Conservation (phyloP, 2,888 invertebrate species). For the Agrochola litura region DNA sequence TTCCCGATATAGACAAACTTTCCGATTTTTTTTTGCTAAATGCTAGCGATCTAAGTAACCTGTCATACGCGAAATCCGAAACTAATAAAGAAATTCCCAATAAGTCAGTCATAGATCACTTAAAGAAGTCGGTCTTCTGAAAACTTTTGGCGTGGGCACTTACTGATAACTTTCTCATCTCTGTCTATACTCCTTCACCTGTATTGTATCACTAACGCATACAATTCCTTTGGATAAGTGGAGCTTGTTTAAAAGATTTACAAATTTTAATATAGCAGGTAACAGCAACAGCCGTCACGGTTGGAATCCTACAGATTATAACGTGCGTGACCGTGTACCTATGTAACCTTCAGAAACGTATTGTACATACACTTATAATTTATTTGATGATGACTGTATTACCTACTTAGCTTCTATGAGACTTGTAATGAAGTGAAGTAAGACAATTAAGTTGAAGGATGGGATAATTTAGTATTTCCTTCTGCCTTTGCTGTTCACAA, state of each 20-base stretch:
- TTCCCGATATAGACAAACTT: background rate
- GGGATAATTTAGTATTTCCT: constrained; percentile 8
- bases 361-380: constrained; percentile 35
- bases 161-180: constrained; percentile 1
- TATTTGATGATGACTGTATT: constrained; percentile 30
- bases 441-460: constrained; percentile 36
- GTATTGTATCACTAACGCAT: background rate
- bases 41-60: too few species aligned
- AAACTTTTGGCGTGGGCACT: background rate
- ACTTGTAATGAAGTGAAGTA: constrained; percentile 33
- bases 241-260: constrained; percentile 14
- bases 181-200: too few species aligned
- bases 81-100: background rate
- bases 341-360: constrained; percentile 45
- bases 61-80: background rate
- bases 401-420: constrained; percentile 22
- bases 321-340: constrained; percentile 32
- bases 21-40: background rate
- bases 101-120: too few species aligned
- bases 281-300: constrained; percentile 43
- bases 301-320: constrained; percentile 27
- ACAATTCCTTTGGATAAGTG: constrained; percentile 1
- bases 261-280: constrained; percentile 11
- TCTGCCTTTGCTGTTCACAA: constrained; percentile 6
- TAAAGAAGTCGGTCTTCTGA: background rate